These are phyloP conservation scores for Conger conger DNA, from an alignment of 2,113 vertebrate species.

Conservation along the genomic window DNA sequence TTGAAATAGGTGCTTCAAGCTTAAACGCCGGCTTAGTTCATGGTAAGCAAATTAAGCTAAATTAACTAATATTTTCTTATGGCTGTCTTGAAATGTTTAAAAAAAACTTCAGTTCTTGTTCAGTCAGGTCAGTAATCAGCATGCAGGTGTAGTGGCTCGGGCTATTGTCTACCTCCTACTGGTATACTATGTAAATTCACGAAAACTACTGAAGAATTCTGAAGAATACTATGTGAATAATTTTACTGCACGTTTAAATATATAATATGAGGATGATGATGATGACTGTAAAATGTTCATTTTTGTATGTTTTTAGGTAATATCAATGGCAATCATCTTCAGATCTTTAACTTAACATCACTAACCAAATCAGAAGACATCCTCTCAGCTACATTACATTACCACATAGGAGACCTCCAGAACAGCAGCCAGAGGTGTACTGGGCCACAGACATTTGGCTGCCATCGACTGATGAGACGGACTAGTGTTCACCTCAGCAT, in stretches of 20 bases:
- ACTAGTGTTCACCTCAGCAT: slow-evolving; percentile 74
- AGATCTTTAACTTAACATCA: slow-evolving; percentile 90
- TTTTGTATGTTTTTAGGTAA: slow-evolving; percentile 63
- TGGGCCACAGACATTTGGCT: slow-evolving; percentile 51
- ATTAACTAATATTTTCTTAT: neutral
- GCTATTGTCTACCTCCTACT: slow-evolving; percentile 18
- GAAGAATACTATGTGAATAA: neutral
- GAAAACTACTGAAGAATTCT: neutral
- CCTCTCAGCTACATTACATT: slow-evolving; percentile 87
- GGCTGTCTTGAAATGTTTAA: neutral
- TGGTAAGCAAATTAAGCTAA: too few relatives aligned
- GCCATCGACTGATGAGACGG: slow-evolving; percentile 55
- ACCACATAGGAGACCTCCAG: slow-evolving; percentile 75
- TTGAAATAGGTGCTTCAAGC: too few relatives aligned
- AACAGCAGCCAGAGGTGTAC: slow-evolving; percentile 62
- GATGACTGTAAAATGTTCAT: neutral
- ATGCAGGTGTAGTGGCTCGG: neutral
- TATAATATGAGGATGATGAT: neutral
- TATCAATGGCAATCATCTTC: slow-evolving; percentile 67
- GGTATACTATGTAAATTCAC: slow-evolving; percentile 9
- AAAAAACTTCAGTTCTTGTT: neutral
- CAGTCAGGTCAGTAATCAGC: neutral
- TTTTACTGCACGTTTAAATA: too few relatives aligned
- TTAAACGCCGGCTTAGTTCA: too few relatives aligned
- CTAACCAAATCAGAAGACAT: slow-evolving; percentile 88